Base-by-base conservation (phyloP, 2,113 vertebrate species). In the Smithornis capensis region DNA sequence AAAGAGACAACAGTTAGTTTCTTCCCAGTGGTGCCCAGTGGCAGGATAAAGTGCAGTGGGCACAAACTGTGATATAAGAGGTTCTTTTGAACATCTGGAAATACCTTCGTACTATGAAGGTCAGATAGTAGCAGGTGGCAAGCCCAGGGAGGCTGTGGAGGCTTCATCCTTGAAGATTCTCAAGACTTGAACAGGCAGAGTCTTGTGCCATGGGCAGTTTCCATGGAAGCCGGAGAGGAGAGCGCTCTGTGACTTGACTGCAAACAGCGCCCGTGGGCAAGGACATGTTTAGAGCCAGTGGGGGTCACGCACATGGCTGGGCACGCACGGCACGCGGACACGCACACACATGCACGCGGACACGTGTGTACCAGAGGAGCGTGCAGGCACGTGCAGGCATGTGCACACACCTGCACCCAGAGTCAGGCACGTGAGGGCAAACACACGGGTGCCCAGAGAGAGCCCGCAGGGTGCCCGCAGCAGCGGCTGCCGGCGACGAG, bases 171-270 rank as follows among this genome's bases (percentile, higher is more conserved):
- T 17, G 16, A 22, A 17, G 42, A 40, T 6, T 4, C 24, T 35
- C 55, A 63, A 1, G 9, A 6, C 25, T 17, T 0, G 0, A 38
- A 19, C 37, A 63, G 35, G 2, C 15, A 5, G 2, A 4, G 44
- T 35, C 49, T 59, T 49, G 49, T 16, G 19, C 53, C 2, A 1
- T 2, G 11, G n/a, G 38, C 38, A 31, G 37, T 27, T 68, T 67
- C 42, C 6, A 47, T 37, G 23, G 17, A 10, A 31, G 10, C 7
- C 14, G 12, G 23, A 24, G 17, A 22, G 57, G 29, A 14, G 9
- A 2, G 8, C 2, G 17, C 37, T 74, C 18, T 15, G 3, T 28
- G 69, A 7, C 47, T 49, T 22, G 47, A 33, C 29, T 33, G 8
- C 6, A 23, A 18, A 12, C 29, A 50, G 42, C 2, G 0, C 2